phyloP scores from a whole-genome alignment of 2,797 vertebrate species.

The Cyclopterus lumpus region DNA sequence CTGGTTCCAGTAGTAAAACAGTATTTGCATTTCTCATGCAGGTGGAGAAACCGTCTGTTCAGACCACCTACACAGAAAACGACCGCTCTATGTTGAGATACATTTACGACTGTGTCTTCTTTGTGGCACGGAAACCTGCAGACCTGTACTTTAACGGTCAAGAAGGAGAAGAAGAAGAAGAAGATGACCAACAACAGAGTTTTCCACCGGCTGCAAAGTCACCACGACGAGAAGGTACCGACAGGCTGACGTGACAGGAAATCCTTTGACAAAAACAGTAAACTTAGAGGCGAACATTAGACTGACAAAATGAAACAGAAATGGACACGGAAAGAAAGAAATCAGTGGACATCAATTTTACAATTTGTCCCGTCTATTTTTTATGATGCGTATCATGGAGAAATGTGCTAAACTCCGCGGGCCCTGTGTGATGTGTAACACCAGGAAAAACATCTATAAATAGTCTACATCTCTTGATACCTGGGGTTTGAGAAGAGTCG shows the following conservation, averaged over 20 bases:
- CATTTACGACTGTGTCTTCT: conserved; percentile 97
- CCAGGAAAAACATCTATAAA: conserved; percentile 13
- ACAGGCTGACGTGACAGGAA: conserved; percentile 75
- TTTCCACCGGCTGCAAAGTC: conserved; percentile 74
- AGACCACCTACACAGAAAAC: conserved; percentile 98
- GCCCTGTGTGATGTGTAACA: conserved; percentile 1
- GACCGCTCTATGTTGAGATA: conserved; percentile 97
- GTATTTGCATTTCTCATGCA: conserved; percentile 69
- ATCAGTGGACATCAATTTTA: conserved; percentile 17
- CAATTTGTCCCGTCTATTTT: conserved; percentile 40
- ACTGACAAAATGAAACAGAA: conserved; percentile 16
- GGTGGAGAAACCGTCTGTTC: conserved; percentile 93
- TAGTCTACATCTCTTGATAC: not conserved
- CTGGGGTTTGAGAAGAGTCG: not conserved
- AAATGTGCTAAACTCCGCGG: conserved; percentile 14
- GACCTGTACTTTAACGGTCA: conserved; percentile 68
- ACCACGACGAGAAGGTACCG: conserved; percentile 66
- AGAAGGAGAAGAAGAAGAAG: conserved; percentile 34
- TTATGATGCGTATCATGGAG: conserved; percentile 37
- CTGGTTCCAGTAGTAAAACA: not conserved
- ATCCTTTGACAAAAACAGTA: not conserved
- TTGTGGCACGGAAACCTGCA: conserved; percentile 94
- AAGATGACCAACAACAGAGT: conserved; percentile 55
- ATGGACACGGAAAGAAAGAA: conserved; percentile 23
- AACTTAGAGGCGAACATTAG: conserved; percentile 15